Evolutionary conservation across 1,140 invertebrate species (phyloP), one percentile per base, ranked within the genome.

Genomic region (Grapholita molesta): DNA sequence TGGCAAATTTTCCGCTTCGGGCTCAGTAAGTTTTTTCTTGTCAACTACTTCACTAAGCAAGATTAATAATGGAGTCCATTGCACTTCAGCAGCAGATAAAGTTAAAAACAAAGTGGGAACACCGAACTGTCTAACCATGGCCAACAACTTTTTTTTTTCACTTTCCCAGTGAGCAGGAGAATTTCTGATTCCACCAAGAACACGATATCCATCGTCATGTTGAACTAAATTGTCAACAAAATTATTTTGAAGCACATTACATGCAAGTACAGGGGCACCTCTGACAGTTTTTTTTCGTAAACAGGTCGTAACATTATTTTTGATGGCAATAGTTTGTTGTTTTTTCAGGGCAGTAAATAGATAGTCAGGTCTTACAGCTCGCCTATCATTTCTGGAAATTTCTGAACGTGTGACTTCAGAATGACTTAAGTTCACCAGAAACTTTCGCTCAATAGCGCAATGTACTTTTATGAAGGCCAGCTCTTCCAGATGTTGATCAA

Each of bases 401-500:
- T 66, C 35, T 8, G 64, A 66, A 42, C 42, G 23, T 21, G 23
- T 66, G 21, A 66, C 18, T n/a, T 66, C 64, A 4, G 33, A 21
- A 25, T 25, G 23, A 23, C 64, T 66, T 18, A 66, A 42, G 0
- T 66, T 66, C 0, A 66, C 23, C 15, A 42, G 38, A 42, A 66
- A 66, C 1, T 66, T 5, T 24, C 64, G n/a, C 18, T 66, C 42
- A 3, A 38, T 4, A 1, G 33, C 64, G 12, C 64, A 25, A 42
- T 66, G 64, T 42, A 66, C 24, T 32, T 66, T 66, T n/a, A 66
- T 38, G 24, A 66, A 64, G 3, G 57, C 57, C 18, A 64, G 32
- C 11, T 64, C 57, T 15, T 32, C 57, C 8, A 64, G 9, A 66
- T 38, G 15, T 5, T 66, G 33, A 25, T 66, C 64, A 38, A 30